Evolutionary conservation across 2,797 vertebrate genomes (phyloP).

Genomic region (Ctenosaura bakeri): DNA sequence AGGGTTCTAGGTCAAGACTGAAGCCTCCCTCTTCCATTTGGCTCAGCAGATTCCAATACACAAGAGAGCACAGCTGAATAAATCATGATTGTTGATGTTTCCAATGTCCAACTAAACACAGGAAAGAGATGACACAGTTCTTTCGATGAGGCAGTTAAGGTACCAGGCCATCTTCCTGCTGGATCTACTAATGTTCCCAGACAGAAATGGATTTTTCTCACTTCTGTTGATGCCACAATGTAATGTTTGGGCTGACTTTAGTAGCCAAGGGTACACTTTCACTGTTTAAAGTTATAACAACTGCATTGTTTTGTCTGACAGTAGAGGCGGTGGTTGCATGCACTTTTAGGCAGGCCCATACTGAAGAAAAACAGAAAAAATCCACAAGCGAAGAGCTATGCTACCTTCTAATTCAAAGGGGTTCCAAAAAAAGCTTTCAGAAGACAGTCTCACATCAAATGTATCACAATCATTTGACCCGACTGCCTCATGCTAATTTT

Average conservation of each 20-base stretch:
- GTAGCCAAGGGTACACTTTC: background rate
- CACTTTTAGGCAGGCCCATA: background rate
- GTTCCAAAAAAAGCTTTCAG: background rate
- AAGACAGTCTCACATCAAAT: background rate
- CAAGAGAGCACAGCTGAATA: slow-evolving; percentile 38
- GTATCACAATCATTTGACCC: background rate
- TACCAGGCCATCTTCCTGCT: background rate
- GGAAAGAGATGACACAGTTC: background rate
- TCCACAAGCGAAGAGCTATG: background rate
- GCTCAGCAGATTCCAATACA: slow-evolving; percentile 19
- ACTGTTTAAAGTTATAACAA: background rate
- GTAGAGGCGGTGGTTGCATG: background rate
- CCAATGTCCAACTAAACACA: slow-evolving; percentile 17
- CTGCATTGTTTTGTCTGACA: background rate
- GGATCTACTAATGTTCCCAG: background rate
- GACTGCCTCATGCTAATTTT: background rate
- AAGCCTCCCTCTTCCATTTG: slow-evolving; percentile 2
- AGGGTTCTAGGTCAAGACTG: background rate
- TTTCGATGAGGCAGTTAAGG: background rate
- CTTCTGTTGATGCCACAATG: background rate
- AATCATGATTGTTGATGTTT: slow-evolving; percentile 36
- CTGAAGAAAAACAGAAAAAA: background rate
- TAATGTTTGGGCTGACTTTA: background rate
- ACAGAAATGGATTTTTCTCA: background rate
- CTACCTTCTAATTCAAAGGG: background rate